phyloP scores from a whole-genome alignment of 2,888 invertebrate genomes.

The Plagodis pulveraria region DNA sequence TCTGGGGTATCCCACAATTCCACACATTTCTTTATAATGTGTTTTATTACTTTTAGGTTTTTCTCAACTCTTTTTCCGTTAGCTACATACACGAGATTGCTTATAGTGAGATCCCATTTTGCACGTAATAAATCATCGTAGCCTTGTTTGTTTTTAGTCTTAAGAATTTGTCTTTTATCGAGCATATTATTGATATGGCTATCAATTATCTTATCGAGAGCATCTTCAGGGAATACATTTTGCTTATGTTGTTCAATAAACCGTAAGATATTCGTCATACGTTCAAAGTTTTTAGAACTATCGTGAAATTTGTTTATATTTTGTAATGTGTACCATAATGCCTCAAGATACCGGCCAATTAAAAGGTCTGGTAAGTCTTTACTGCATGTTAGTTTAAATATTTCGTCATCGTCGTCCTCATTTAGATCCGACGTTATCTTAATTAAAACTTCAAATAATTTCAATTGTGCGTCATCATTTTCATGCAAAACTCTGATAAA shows the following conservation, averaged over 20 bases:
- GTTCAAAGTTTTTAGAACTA: slow-evolving; percentile 14
- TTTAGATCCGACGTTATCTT: slow-evolving; percentile 42
- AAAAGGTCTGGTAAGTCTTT: slow-evolving; percentile 10
- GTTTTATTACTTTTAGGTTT: slow-evolving; percentile 12
- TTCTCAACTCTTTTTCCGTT: slow-evolving; percentile 15
- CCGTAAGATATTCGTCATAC: slow-evolving; percentile 12
- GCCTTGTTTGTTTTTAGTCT: background rate
- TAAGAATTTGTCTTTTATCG: slow-evolving; percentile 18
- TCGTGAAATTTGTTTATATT: slow-evolving; percentile 15
- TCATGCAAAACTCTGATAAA: slow-evolving; percentile 39
- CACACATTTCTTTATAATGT: slow-evolving; percentile 20
- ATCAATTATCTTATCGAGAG: slow-evolving; percentile 16
- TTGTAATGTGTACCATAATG: slow-evolving; percentile 18
- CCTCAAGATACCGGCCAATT: slow-evolving; percentile 9
- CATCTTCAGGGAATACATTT: slow-evolving; percentile 10
- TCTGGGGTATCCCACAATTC: slow-evolving; percentile 19
- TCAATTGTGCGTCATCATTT: slow-evolving; percentile 32
- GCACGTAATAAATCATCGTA: slow-evolving; percentile 9
- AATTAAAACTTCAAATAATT: slow-evolving; percentile 45
- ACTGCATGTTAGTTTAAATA: slow-evolving; percentile 11
- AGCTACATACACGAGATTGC: slow-evolving; percentile 15
- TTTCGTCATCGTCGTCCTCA: slow-evolving; percentile 50
- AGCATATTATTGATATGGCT: slow-evolving; percentile 23
- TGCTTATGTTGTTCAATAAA: slow-evolving; percentile 6
- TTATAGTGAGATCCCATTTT: slow-evolving; percentile 25